Evolutionary conservation across 2,888 invertebrate genomes (phyloP).

Genomic region (Drosophila cognata): DNA sequence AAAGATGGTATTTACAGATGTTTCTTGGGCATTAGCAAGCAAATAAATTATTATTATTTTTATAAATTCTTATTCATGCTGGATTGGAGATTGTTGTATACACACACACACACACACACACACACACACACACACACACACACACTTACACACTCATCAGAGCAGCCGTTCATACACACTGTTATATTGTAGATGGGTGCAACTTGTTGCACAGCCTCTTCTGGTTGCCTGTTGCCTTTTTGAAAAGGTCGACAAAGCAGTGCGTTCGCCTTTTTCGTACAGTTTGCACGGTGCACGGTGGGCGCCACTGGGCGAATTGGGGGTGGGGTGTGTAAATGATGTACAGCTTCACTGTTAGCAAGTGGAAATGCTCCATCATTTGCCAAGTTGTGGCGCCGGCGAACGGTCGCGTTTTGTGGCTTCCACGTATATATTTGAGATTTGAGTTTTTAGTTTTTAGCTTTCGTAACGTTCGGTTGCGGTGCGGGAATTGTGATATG

Average conservation of each 20-base stretch:
- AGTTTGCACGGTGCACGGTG: conserved; percentile 8
- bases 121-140: neutral
- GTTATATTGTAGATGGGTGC: conserved; percentile 1
- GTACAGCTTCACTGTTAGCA: conserved; percentile 24
- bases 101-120: neutral
- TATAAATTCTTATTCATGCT: neutral
- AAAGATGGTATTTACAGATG: neutral
- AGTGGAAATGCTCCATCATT: conserved; percentile 28
- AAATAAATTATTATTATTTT: neutral
- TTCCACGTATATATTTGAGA: neutral
- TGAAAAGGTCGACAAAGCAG: conserved; percentile 46
- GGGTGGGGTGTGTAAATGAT: conserved; percentile 32
- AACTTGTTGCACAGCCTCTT: conserved; percentile 5
- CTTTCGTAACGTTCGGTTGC: conserved; percentile 6
- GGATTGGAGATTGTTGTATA: neutral
- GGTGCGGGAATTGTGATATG: conserved; percentile 42
- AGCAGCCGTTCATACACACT: neutral
- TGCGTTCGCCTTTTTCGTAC: conserved; percentile 34
- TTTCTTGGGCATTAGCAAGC: neutral
- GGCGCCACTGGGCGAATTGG: neutral
- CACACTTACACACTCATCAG: neutral
- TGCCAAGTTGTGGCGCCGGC: conserved; percentile 33
- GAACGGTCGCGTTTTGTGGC: conserved; percentile 37
- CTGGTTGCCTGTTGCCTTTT: neutral
- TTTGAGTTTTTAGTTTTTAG: neutral